Evolutionary conservation across 1,140 invertebrate species (phyloP).

Genomic region (Drosophila ohnishii): DNA sequence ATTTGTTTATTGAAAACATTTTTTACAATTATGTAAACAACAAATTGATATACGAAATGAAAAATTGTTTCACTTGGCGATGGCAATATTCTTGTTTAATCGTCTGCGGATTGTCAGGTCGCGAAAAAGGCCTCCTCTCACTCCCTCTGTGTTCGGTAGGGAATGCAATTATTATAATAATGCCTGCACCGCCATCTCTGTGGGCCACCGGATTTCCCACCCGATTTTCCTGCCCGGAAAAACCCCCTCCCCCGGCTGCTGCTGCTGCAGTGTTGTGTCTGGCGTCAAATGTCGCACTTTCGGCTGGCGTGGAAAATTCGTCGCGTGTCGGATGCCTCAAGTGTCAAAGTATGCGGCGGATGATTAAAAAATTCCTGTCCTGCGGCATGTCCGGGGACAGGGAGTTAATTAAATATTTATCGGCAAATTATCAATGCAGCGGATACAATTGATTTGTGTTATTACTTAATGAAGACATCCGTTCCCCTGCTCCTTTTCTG

Average conservation of each 20-base stretch:
- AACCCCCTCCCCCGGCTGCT: background rate
- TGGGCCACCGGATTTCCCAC: slow-evolving; percentile 2
- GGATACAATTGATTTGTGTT: slow-evolving; percentile 52
- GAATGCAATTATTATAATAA: slow-evolving; percentile 82
- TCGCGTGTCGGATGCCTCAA: slow-evolving; percentile 49
- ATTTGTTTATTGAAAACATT: slow-evolving; percentile 82
- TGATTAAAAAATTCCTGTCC: slow-evolving; percentile 69
- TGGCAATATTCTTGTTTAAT: slow-evolving; percentile 46
- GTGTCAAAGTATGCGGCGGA: slow-evolving; percentile 76
- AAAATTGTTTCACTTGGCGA: slow-evolving; percentile 64
- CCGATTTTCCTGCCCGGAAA: slow-evolving; percentile 12
- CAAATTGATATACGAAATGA: slow-evolving; percentile 80
- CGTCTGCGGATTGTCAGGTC: slow-evolving; percentile 27
- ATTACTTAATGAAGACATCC: slow-evolving; percentile 49
- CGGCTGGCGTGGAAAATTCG: slow-evolving; percentile 64
- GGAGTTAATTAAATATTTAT: slow-evolving; percentile 55
- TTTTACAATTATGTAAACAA: slow-evolving; percentile 82
- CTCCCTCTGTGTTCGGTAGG: slow-evolving; percentile 16
- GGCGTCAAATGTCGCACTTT: slow-evolving; percentile 77
- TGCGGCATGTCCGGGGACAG: slow-evolving; percentile 30
- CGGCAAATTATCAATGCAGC: slow-evolving; percentile 46
- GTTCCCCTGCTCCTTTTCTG: background rate
- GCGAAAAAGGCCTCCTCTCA: background rate
- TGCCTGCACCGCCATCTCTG: slow-evolving; percentile 31
- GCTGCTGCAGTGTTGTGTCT: slow-evolving; percentile 23